phyloP scores from a whole-genome alignment of 2,797 vertebrate species.

The Hirundo rustica region DNA sequence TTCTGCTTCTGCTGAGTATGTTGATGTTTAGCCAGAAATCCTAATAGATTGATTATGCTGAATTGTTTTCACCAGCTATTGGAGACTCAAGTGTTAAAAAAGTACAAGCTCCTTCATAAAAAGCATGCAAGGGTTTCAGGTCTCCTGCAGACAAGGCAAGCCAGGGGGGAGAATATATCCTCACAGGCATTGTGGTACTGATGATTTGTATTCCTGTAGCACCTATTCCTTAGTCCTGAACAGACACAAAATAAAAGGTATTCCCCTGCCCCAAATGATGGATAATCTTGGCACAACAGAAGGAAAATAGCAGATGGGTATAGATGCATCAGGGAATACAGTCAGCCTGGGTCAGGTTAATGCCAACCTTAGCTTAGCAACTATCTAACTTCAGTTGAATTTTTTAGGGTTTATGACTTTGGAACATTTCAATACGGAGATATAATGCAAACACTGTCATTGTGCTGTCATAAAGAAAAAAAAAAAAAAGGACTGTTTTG shows the following conservation, averaged over 20 bases:
- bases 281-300: conserved; percentile 37
- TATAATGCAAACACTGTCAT: background rate
- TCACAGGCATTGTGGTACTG: background rate
- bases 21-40: background rate
- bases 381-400: background rate
- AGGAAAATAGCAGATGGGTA: conserved; percentile 41
- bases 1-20: background rate
- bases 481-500: background rate
- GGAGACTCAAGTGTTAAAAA: background rate
- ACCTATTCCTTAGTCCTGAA: background rate
- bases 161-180: conserved; percentile 15
- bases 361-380: background rate
- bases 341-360: background rate
- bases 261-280: conserved; percentile 33
- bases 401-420: conserved; percentile 23
- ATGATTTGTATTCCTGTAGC: conserved; percentile 37
- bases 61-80: background rate
- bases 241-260: conserved; percentile 18
- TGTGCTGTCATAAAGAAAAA: background rate
- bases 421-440: background rate
- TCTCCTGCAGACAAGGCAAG: background rate
- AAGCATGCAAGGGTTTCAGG: background rate
- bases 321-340: background rate
- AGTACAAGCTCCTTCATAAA: background rate
- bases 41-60: background rate